phyloP scores from a whole-genome alignment of 2,888 invertebrate species.

The Xestia xanthographa region DNA sequence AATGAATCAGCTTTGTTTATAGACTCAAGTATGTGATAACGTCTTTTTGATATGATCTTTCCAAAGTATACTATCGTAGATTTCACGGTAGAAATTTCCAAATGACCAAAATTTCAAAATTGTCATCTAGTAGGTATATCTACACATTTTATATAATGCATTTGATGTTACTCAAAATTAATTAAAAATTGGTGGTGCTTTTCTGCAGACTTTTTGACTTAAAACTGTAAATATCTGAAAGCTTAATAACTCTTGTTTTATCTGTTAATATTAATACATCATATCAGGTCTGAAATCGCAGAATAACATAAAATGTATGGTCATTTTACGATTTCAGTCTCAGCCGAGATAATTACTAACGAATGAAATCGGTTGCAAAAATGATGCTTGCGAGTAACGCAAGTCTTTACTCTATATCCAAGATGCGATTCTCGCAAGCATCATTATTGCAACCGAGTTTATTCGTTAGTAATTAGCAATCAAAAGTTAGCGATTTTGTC shows the following conservation, averaged over 20 bases:
- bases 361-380: too few relatives aligned
- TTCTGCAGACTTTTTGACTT: neutral
- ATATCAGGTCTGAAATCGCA: too few relatives aligned
- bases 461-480: too few relatives aligned
- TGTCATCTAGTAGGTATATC: neutral
- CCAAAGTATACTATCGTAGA: neutral
- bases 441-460: too few relatives aligned
- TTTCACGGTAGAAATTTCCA: too few relatives aligned
- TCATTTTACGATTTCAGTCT: neutral
- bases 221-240: neutral
- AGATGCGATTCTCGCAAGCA: too few relatives aligned
- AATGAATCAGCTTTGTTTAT: conserved; percentile 72
- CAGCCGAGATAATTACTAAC: too few relatives aligned
- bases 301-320: neutral
- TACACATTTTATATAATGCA: neutral
- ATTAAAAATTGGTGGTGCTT: neutral
- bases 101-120: neutral
- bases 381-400: too few relatives aligned
- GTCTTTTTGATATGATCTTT: conserved; percentile 4
- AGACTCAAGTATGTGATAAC: conserved; percentile 37
- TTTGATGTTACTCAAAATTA: neutral
- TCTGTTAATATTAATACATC: neutral
- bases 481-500: too few relatives aligned
- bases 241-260: neutral
- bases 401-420: too few relatives aligned